Evolutionary conservation across 2,888 invertebrate genomes (phyloP).

Genomic region (Scaptomyza parva): DNA sequence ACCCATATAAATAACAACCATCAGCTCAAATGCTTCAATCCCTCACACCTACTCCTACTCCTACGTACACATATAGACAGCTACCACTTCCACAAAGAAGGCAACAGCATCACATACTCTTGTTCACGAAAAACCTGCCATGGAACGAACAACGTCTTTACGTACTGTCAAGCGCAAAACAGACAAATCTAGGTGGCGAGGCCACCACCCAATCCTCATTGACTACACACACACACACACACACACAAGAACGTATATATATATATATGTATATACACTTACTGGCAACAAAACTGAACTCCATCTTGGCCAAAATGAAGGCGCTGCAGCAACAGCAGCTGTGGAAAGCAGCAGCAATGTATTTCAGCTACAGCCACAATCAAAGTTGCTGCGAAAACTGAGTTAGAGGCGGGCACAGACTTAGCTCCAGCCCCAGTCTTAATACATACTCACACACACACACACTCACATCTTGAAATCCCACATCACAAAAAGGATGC

Average conservation of each 20-base stretch:
- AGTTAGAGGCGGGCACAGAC: conserved; percentile 65
- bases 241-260: no score
- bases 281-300: conserved; percentile 64
- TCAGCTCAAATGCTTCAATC: conserved; percentile 60
- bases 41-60: conserved; percentile 10
- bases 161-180: conserved; percentile 73
- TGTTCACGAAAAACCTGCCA: conserved; percentile 62
- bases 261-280: conserved; percentile 34
- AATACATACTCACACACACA: conserved; percentile 32
- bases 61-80: conserved; percentile 13
- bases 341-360: conserved; percentile 65
- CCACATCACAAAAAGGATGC: conserved; percentile 69
- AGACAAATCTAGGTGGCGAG: conserved; percentile 72
- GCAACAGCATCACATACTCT: conserved; percentile 15
- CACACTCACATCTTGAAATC: conserved; percentile 45
- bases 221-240: conserved; percentile 37
- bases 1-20: conserved; percentile 65
- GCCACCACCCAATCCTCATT: conserved; percentile 44
- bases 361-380: conserved; percentile 78
- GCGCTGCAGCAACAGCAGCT: conserved; percentile 59
- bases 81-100: conserved; percentile 9
- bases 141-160: conserved; percentile 71
- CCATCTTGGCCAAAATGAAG: conserved; percentile 77
- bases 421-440: conserved; percentile 74
- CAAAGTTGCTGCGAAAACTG: conserved; percentile 76